Evolutionary conservation across 1,140 invertebrate species (phyloP).

Genomic region (Ptiloglossa arizonensis): DNA sequence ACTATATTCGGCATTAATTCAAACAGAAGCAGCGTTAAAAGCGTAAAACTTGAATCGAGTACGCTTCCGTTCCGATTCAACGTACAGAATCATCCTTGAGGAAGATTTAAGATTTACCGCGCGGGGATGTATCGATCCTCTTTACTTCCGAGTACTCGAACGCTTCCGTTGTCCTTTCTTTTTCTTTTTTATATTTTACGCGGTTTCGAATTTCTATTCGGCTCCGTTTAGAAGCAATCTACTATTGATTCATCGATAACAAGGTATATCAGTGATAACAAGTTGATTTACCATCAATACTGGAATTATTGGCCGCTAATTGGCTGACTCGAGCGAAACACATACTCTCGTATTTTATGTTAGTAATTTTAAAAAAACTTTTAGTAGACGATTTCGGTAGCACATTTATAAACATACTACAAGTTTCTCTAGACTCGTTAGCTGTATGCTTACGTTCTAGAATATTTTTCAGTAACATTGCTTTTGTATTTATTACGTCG

Average conservation of each 20-base stretch:
- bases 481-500: too few relatives aligned
- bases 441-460: too few relatives aligned
- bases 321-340: too few relatives aligned
- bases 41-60: not conserved
- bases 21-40: not conserved
- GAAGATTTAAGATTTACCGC: constrained; percentile 63
- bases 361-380: too few relatives aligned
- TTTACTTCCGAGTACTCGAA: constrained; percentile 39
- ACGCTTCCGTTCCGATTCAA: constrained; percentile 7
- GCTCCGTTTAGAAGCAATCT: not conserved
- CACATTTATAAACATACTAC: too few relatives aligned
- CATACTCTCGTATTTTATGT: too few relatives aligned
- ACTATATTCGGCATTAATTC: not conserved
- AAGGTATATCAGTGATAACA: constrained; percentile 6
- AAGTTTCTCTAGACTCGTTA: too few relatives aligned
- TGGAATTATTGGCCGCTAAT: not conserved
- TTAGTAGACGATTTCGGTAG: too few relatives aligned
- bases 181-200: not conserved
- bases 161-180: constrained; percentile 31
- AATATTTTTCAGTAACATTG: too few relatives aligned
- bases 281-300: not conserved
- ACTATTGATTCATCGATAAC: constrained; percentile 36
- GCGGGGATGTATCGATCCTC: constrained; percentile 23
- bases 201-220: constrained; percentile 12
- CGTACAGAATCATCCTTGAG: constrained; percentile 55